Conservation (phyloP, 1,140 invertebrate species). For the Drepana arcuata region DNA sequence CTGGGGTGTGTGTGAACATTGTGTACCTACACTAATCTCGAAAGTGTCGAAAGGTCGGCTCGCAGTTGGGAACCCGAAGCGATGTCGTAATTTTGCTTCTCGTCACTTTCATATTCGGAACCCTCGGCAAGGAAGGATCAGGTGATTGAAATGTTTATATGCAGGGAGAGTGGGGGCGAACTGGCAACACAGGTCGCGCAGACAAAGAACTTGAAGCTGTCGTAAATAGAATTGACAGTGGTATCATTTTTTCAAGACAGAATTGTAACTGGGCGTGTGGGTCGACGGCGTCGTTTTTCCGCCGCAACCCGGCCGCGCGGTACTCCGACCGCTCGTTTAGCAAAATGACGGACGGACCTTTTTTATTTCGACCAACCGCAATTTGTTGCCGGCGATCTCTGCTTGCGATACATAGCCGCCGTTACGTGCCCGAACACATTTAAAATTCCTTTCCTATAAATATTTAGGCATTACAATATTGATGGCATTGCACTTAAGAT, state of each 20-base stretch:
- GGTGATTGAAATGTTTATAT: conserved; percentile 6
- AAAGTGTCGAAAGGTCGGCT: too few species aligned
- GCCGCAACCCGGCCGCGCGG: conserved; percentile 28
- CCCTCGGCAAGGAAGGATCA: too few species aligned
- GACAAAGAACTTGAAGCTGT: conserved; percentile 25
- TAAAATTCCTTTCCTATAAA: conserved; percentile 34
- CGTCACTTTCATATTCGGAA: too few species aligned
- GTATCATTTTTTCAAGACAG: conserved; percentile 46
- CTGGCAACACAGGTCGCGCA: too few species aligned
- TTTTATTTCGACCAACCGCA: conserved; percentile 59
- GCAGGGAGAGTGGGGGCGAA: too few species aligned
- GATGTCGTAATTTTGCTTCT: too few species aligned
- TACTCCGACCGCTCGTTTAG: conserved; percentile 46
- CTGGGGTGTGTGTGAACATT: too few species aligned
- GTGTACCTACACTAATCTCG: too few species aligned
- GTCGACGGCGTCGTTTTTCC: conserved; percentile 28
- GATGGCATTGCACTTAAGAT: conserved; percentile 17
- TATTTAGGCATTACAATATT: conserved; percentile 22
- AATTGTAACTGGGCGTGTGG: conserved; percentile 19
- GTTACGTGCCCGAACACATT: conserved; percentile 30
- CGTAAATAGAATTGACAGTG: conserved; percentile 44
- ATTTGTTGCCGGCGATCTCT: conserved; percentile 54
- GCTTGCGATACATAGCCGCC: conserved; percentile 34
- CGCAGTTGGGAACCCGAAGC: too few species aligned
- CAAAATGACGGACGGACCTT: conserved; percentile 64